These are phyloP conservation scores for Brachyopa scutellaris DNA, from an alignment of 2,888 invertebrate species.

Conservation along the genomic window DNA sequence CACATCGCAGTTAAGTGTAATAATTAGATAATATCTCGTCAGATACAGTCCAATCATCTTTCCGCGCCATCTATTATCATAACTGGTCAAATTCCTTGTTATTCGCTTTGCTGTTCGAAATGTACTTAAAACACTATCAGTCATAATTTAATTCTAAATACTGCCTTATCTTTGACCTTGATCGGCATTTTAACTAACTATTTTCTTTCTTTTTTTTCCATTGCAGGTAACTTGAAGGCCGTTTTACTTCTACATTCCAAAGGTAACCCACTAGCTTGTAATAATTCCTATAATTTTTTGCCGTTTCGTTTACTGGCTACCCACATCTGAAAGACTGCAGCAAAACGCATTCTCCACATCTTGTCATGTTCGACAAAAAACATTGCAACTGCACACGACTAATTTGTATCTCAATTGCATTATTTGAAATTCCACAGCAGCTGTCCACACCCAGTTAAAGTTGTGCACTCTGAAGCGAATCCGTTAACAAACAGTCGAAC, in stretches of 20 bases:
- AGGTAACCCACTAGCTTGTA: constrained; percentile 44
- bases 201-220: constrained; percentile 18
- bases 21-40: too few relatives aligned
- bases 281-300: constrained; percentile 15
- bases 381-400: constrained; percentile 24
- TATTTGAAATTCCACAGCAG: constrained; percentile 17
- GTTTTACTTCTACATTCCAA: constrained; percentile 36
- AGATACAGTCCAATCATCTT: too few relatives aligned
- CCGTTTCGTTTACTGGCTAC: neutral
- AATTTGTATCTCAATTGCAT: constrained; percentile 50
- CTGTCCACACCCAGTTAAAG: constrained; percentile 58
- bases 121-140: too few relatives aligned
- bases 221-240: constrained; percentile 58
- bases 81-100: too few relatives aligned
- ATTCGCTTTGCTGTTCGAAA: too few relatives aligned
- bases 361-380: constrained; percentile 8
- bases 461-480: constrained; percentile 20
- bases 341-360: constrained; percentile 24
- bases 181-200: constrained; percentile 24
- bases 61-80: too few relatives aligned
- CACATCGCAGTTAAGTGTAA: too few relatives aligned
- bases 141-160: constrained; percentile 35
- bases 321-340: constrained; percentile 4
- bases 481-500: constrained; percentile 46
- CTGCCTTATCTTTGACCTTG: constrained; percentile 16